phyloP scores from a whole-genome alignment of 2,113 vertebrate species.

The Chamaea fasciata region DNA sequence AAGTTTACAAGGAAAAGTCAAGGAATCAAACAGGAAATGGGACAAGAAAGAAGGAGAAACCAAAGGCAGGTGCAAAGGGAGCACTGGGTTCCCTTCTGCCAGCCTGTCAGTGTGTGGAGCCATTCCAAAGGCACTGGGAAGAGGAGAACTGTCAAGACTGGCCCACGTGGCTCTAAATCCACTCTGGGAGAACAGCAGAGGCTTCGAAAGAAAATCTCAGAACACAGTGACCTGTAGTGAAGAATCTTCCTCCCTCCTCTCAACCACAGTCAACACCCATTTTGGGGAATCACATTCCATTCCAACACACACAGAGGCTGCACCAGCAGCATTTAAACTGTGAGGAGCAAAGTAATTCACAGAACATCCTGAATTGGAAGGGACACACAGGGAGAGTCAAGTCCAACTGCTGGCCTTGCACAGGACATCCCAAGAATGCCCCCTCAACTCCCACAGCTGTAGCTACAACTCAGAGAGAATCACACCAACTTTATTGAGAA shows the following conservation, averaged over 20 bases:
- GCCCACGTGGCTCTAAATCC: neutral
- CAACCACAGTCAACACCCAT: neutral
- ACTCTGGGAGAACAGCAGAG: neutral
- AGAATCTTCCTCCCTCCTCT: neutral
- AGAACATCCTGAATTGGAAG: neutral
- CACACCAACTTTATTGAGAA: neutral
- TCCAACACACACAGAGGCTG: neutral
- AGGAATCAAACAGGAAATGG: neutral
- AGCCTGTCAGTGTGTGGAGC: neutral
- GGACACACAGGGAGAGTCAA: neutral
- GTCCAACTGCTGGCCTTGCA: neutral
- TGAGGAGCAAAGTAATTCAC: neutral
- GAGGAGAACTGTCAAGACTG: neutral
- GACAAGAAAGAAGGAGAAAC: neutral
- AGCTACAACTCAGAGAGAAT: neutral
- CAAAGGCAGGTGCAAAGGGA: neutral
- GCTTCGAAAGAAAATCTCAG: neutral
- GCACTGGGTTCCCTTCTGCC: neutral
- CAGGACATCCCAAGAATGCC: neutral
- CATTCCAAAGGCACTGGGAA: neutral
- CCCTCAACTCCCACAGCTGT: neutral
- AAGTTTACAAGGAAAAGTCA: too few relatives aligned
- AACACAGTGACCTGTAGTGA: neutral
- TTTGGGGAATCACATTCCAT: neutral
- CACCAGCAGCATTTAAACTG: neutral